Evolutionary conservation across 2,113 vertebrate species (phyloP), one percentile per base, ranked within the genome.

Genomic region (Acanthochromis polyacanthus): DNA sequence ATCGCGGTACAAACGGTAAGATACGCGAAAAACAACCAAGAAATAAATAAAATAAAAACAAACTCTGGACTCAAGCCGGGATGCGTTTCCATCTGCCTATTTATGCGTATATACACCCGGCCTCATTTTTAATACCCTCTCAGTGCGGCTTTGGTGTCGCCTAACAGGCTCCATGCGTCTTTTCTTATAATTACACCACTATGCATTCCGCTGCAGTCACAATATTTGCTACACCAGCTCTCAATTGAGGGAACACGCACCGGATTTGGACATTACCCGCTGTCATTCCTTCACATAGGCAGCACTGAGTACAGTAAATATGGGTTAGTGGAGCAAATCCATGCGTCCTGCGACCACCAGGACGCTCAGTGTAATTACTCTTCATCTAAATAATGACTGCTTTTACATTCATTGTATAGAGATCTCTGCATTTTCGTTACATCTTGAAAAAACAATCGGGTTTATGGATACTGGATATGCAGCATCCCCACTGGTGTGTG

Each of bases 311-410:
- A 9, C 30, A 22, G 70, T 52, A 75, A 88, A 92, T 92, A 66
- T 92, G 79, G 91, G 90, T 92, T 92, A 92, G 91, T 93, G 83
- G 92, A 92, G 85, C 92, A 91, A 69, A 87, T 61, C 75, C 60
- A 67, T 50, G 65, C 73, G 12, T 78, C 63, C 46, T 56, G 60
- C 59, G 60, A 83, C 83, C 78, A 65, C 65, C 69, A 55, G 46
- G 12, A 77, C 62, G 62, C 56, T 1, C 53, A 55, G n/a, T 71
- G 68, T 3, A 61, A 67, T 57, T 2, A 1, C 15, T 19, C 30
- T 10, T 25, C 25, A 25, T 25, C 6, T 1, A 10, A 22, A 0
- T 16, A 32, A 10, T 52, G 2, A 22, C 20, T 45, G 7, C 1
- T 51, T 64, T 45, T 19, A 19, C 32, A 14, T 59, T 14, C 0